Evolutionary conservation across 2,888 invertebrate species (phyloP), one percentile per base, ranked within the genome.

Genomic region (Lepeophtheirus nordmannii): DNA sequence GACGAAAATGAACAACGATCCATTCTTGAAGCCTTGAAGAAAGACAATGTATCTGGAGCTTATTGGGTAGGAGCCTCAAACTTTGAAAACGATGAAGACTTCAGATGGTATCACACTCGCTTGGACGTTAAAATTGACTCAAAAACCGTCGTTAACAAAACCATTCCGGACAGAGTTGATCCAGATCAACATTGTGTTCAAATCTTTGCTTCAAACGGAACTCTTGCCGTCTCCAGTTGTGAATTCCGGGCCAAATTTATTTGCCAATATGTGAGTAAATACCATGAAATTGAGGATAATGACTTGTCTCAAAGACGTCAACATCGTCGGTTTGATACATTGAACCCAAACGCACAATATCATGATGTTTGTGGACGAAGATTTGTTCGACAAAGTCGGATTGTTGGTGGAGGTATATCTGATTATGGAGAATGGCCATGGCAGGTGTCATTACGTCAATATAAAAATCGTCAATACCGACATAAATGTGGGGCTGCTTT

Each of bases 401-500:
- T 69, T 41, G 69, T 70, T 0, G 69, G 70, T 7, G 69, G 69
- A 1, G 67, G 64, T 11, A 67, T 68, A 23, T 67, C 69, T 11
- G 61, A 65, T 17, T 69, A 68, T 63, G 70, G 69, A 30, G 69
- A 69, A 62, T 70, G 69, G 69, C 70, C 69, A 0, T 70, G 69
- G 69, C 69, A 69, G 68, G 60, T 66, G 10, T 66, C 66, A 10
- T 23, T 66, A 12, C 41, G 66, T n/a, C 66, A 66, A 46, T 66
- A 53, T n/a, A 68, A 66, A 46, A 66, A 66, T 17, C 38, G 60
- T 8, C 60, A 66, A 37, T 69, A 68, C 58, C 62, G 69, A 12
- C 66, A 66, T 23, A 66, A 66, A 46, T 66, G 66, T 46, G 66
- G 66, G 22, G 66, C 66, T 41, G 66, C 66, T 40, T 46, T 66